Conservation (phyloP, 2,113 vertebrate genomes). For the Forbesichthys papilliferus region DNA sequence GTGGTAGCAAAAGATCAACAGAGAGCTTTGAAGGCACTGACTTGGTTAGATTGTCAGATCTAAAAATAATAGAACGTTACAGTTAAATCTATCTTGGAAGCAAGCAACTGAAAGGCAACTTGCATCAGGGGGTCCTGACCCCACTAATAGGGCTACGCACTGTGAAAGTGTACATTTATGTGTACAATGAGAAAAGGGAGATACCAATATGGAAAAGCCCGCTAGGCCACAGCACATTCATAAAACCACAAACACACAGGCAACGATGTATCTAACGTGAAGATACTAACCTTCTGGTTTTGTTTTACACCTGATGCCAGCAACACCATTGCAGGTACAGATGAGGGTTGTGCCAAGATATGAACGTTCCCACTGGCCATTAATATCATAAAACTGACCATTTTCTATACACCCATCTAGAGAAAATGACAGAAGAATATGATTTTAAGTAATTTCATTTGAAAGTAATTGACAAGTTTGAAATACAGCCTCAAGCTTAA, state of each 20-base stretch:
- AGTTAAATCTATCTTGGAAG: no score
- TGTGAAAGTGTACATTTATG: no score
- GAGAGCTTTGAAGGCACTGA: not conserved
- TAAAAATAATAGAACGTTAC: conserved; percentile 13
- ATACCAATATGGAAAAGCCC: no score
- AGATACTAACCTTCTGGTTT: conserved; percentile 87
- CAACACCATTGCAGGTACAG: conserved; percentile 92
- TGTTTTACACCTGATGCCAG: conserved; percentile 92
- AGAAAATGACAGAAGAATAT: conserved; percentile 10
- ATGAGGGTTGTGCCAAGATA: conserved; percentile 87
- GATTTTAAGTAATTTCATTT: not conserved
- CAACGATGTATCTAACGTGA: not conserved
- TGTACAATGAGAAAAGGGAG: no score
- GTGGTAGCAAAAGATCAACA: not conserved
- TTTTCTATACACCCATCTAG: conserved; percentile 87
- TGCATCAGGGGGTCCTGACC: no score
- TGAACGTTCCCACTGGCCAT: conserved; percentile 91
- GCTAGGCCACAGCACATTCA: not conserved
- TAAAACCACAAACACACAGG: not conserved
- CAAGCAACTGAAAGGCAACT: no score
- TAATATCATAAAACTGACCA: conserved; percentile 81
- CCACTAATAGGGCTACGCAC: no score
- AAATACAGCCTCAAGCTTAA: not conserved
- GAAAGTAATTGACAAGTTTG: not conserved
- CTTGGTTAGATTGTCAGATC: not conserved